Conservation (phyloP, 2,797 vertebrate species). For the Antennarius maculatus region DNA sequence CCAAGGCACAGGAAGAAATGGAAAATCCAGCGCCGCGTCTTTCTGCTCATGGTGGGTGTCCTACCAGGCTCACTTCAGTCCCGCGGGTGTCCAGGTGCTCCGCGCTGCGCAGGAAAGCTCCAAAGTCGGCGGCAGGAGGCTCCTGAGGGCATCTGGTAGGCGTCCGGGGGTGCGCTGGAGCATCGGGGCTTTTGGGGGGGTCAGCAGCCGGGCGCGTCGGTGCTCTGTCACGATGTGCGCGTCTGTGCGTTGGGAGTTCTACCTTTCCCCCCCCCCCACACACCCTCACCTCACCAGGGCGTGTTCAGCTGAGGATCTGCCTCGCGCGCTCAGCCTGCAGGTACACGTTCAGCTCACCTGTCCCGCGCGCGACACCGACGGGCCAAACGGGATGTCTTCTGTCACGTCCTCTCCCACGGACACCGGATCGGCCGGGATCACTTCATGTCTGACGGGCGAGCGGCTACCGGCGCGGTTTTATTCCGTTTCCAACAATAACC, state of each 20-base stretch:
- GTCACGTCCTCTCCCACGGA: neutral
- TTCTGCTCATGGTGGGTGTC: slow-evolving; percentile 87
- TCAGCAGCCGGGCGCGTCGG: slow-evolving; percentile 37
- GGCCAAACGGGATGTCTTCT: neutral
- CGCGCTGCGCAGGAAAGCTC: slow-evolving; percentile 49
- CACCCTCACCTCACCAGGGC: slow-evolving; percentile 63
- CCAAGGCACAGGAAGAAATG: slow-evolving; percentile 89
- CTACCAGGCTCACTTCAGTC: slow-evolving; percentile 24
- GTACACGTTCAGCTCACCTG: slow-evolving; percentile 43
- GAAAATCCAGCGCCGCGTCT: slow-evolving; percentile 90
- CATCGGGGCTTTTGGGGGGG: slow-evolving; percentile 68
- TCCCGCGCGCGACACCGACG: neutral
- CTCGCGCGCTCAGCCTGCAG: slow-evolving; percentile 46
- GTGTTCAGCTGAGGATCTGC: slow-evolving; percentile 72
- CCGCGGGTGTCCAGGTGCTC: slow-evolving; percentile 69
- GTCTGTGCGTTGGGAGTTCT: slow-evolving; percentile 40
- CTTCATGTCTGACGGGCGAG: slow-evolving; percentile 7
- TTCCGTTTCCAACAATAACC: slow-evolving; percentile 65
- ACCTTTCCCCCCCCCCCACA: slow-evolving; percentile 44
- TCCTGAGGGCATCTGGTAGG: slow-evolving; percentile 70
- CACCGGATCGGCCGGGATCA: neutral
- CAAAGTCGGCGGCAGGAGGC: slow-evolving; percentile 63
- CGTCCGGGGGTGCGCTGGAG: slow-evolving; percentile 48
- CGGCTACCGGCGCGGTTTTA: slow-evolving; percentile 62
- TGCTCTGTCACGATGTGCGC: slow-evolving; percentile 27